Percentiles rank a stretch among this genome's conserved stretches.
Evolutionary conservation across 2,113 vertebrate genomes (phyloP).

Genomic region (Cavia aperea): DNA sequence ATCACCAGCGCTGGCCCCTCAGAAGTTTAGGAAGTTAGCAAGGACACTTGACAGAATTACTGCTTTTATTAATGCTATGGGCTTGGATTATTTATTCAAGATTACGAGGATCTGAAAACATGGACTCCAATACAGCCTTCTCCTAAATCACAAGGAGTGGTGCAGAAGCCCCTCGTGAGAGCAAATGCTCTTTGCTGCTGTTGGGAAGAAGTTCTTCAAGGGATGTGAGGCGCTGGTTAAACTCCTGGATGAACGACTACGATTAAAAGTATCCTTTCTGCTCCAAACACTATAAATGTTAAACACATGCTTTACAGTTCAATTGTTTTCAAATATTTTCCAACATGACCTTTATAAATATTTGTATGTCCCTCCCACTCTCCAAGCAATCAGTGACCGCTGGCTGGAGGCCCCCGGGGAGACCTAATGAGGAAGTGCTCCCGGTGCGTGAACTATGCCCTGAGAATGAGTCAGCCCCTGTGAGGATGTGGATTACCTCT

Average conservation of each 20-base stretch:
- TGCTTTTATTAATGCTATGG: constrained; percentile 67
- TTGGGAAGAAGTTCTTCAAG: constrained; percentile 29
- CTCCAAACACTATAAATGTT: constrained; percentile 62
- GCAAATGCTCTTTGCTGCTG: constrained; percentile 41
- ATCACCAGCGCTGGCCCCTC: constrained; percentile 50
- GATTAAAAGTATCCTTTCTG: constrained; percentile 52
- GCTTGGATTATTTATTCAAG: constrained; percentile 68
- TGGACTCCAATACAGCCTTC: constrained; percentile 58
- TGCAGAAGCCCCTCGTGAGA: constrained; percentile 12
- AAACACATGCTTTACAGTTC: constrained; percentile 64
- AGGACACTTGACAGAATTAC: constrained; percentile 70
- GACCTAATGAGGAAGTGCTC: constrained; percentile 34
- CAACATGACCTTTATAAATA: constrained; percentile 63
- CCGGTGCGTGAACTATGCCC: background rate
- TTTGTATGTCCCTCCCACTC: constrained; percentile 55
- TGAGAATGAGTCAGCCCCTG: background rate
- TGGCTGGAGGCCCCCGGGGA: constrained; percentile 23
- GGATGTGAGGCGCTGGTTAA: constrained; percentile 17
- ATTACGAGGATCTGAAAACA: constrained; percentile 66
- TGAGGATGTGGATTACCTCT: constrained; percentile 38
- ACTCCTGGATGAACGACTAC: constrained; percentile 55
- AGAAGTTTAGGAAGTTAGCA: constrained; percentile 70
- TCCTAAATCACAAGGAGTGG: constrained; percentile 50
- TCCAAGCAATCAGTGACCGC: constrained; percentile 46
- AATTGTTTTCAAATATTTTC: constrained; percentile 69